Evolutionary conservation across 1,140 invertebrate genomes (phyloP).

Genomic region (Arctopsyche grandis): DNA sequence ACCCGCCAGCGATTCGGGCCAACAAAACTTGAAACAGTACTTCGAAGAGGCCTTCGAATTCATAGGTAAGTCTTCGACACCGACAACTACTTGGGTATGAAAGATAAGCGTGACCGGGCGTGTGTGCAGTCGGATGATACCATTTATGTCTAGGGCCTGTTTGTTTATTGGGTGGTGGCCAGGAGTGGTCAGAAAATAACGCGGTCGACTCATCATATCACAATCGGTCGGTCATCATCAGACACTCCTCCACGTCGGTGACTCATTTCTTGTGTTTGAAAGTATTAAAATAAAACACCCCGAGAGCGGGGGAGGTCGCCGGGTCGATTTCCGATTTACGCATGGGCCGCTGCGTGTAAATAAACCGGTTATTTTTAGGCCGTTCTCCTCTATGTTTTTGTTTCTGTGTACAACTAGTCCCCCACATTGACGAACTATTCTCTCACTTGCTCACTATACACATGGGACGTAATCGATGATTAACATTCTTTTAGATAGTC

Average conservation of each 20-base stretch:
- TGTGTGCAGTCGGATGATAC: conserved; percentile 35
- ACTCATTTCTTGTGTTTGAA: conserved; percentile 24
- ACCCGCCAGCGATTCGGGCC: conserved; percentile 84
- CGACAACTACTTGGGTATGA: neutral
- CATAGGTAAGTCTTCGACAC: conserved; percentile 76
- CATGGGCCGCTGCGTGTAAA: conserved; percentile 37
- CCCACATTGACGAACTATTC: no score
- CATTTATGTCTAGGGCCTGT: conserved; percentile 51
- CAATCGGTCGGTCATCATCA: conserved; percentile 10
- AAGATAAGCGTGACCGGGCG: neutral
- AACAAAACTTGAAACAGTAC: conserved; percentile 92
- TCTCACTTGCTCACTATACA: no score
- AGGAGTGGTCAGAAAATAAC: conserved; percentile 46
- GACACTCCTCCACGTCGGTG: conserved; percentile 21
- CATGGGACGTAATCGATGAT: no score
- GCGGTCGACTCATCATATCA: conserved; percentile 42
- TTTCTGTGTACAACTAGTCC: neutral
- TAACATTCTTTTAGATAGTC: no score
- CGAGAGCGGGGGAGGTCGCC: conserved; percentile 22
- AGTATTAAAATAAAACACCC: conserved; percentile 39
- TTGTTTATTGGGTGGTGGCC: conserved; percentile 49
- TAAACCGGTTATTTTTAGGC: conserved; percentile 23
- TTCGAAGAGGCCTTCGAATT: conserved; percentile 92
- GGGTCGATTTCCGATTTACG: conserved; percentile 30
- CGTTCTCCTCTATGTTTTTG: neutral